These are phyloP conservation scores for Linurgus olivaceus DNA, from an alignment of 2,797 vertebrate genomes.

Conservation along the genomic window DNA sequence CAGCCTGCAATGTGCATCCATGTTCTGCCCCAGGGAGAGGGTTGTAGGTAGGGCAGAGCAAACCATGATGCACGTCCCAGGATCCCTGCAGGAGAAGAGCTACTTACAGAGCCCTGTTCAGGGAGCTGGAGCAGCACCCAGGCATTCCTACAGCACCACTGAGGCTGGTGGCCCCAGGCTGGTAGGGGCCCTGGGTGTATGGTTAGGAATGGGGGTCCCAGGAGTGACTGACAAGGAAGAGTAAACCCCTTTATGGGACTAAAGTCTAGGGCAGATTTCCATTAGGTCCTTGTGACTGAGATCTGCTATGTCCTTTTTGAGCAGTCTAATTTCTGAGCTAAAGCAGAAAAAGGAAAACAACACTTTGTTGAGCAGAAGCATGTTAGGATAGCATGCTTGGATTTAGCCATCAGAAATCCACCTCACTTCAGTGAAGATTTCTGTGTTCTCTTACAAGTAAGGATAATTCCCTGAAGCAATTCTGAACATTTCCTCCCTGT, in stretches of 20 bases:
- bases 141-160: background rate
- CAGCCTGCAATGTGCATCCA: background rate
- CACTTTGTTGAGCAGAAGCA: background rate
- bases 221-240: background rate
- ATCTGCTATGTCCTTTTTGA: background rate
- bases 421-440: background rate
- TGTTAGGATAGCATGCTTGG: background rate
- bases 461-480: background rate
- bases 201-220: rapidly evolving
- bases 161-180: background rate
- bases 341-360: background rate
- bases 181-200: rapidly evolving
- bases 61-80: rapidly evolving
- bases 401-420: background rate
- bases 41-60: background rate
- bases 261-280: background rate
- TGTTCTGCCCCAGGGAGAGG: background rate
- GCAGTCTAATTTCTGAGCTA: background rate
- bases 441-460: background rate
- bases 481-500: background rate
- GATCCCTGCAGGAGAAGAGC: background rate
- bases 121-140: background rate
- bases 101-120: background rate
- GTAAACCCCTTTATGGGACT: background rate
- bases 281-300: background rate